These are phyloP conservation scores for Corythornis vintsioides DNA, from an alignment of 2,113 vertebrate species.

Conservation along the genomic window DNA sequence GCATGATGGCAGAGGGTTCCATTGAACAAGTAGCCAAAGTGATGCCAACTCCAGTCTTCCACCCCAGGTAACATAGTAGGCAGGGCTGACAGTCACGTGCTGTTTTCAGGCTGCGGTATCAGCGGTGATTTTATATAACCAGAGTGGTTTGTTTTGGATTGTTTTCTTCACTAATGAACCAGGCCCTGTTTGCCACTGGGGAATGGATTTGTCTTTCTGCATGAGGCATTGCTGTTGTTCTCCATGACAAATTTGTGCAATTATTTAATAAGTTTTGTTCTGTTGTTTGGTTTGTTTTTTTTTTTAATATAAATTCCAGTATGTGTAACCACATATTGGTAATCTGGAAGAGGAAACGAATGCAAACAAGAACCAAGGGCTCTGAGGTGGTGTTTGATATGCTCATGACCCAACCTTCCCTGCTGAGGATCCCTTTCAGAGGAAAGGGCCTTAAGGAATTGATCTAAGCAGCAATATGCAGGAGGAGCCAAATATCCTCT, in stretches of 20 bases:
- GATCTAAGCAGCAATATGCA: background rate
- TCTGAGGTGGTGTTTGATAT: background rate
- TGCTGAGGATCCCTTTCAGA: background rate
- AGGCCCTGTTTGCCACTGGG: background rate
- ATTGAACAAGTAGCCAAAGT: background rate
- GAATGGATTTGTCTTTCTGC: background rate
- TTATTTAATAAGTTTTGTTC: background rate
- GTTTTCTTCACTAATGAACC: background rate
- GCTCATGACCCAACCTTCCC: background rate
- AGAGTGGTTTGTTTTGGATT: background rate
- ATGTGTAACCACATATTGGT: background rate
- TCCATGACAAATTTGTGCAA: background rate
- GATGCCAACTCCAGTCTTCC: background rate
- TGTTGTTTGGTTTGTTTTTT: too few relatives aligned
- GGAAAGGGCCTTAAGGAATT: background rate
- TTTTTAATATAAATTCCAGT: background rate
- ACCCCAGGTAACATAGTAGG: background rate
- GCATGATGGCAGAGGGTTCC: background rate
- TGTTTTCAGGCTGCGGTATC: background rate
- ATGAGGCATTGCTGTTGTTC: background rate
- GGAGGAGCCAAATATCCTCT: background rate
- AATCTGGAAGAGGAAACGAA: background rate
- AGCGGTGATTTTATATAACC: background rate
- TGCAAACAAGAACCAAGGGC: background rate
- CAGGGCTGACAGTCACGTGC: background rate